Conservation (phyloP, 2,797 vertebrate species). For the Hydrolagus colliei region DNA sequence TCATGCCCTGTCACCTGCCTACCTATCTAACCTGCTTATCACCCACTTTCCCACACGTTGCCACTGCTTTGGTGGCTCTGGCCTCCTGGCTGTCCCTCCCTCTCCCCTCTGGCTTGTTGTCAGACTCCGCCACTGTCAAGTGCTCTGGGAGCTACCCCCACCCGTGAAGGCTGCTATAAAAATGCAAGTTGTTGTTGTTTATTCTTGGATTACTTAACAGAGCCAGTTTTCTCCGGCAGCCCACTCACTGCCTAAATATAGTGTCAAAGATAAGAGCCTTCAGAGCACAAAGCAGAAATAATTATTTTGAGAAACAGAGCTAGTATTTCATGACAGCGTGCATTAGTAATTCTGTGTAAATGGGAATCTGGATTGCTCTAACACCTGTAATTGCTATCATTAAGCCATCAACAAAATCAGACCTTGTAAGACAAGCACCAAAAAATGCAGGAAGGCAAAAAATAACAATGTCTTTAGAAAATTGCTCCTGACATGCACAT, state of each 20-base stretch:
- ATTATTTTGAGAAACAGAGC: constrained; percentile 21
- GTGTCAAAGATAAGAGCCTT: background rate
- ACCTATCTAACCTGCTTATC: too few relatives aligned
- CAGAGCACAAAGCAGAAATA: constrained; percentile 1
- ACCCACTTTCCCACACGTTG: too few relatives aligned
- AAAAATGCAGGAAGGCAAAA: constrained; percentile 22
- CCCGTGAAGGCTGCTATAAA: too few relatives aligned
- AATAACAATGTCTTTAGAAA: constrained; percentile 24
- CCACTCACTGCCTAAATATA: background rate
- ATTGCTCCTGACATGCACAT: constrained; percentile 16
- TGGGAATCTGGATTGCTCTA: background rate
- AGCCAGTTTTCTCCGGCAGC: background rate
- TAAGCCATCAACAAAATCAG: constrained; percentile 27
- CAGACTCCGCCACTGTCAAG: too few relatives aligned
- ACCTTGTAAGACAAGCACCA: constrained; percentile 22
- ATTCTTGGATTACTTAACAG: background rate
- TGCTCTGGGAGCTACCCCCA: too few relatives aligned
- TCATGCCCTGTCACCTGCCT: too few relatives aligned
- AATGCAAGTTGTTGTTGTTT: background rate
- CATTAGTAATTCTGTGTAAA: background rate
- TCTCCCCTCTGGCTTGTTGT: too few relatives aligned
- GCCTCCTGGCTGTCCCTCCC: too few relatives aligned
- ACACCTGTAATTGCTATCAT: constrained; percentile 28
- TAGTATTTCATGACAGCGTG: background rate
- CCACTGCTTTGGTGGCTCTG: too few relatives aligned